A percentile compares a stretch with the other conserved stretches of the same genome.
These are phyloP conservation scores for Sesia bembeciformis DNA, from an alignment of 2,888 invertebrate genomes.

Conservation along the genomic window DNA sequence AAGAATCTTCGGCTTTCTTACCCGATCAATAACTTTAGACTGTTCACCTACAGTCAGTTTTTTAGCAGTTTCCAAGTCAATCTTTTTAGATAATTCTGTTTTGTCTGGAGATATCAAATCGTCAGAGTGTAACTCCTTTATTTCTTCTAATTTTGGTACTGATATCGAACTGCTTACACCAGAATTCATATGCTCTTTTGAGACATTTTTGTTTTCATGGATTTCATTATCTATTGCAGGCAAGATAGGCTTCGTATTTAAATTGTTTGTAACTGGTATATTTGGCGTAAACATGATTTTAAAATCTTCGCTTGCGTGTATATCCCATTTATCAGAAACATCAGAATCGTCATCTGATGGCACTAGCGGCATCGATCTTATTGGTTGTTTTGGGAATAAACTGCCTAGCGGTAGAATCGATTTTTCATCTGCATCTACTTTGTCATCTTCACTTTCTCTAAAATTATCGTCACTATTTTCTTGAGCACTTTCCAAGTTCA, in stretches of 20 bases:
- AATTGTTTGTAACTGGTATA: background rate
- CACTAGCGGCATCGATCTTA: conserved; percentile 40
- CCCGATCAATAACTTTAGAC: conserved; percentile 5
- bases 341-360: conserved; percentile 27
- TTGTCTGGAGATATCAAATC: conserved; percentile 22
- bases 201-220: background rate
- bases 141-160: background rate
- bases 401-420: conserved; percentile 6
- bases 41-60: conserved; percentile 4
- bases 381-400: conserved; percentile 19
- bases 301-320: conserved; percentile 24
- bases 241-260: background rate
- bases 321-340: conserved; percentile 29
- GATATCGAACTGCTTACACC: conserved; percentile 5
- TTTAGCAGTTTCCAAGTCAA: conserved; percentile 3
- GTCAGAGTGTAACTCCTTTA: conserved; percentile 27
- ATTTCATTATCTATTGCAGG: conserved; percentile 2
- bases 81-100: background rate
- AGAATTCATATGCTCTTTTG: background rate
- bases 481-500: background rate
- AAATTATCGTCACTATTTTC: conserved; percentile 14
- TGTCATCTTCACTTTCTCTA: conserved; percentile 10
- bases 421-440: conserved; percentile 9
- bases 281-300: conserved; percentile 11
- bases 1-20: conserved; percentile 37